phyloP scores from a whole-genome alignment of 2,113 vertebrate species.

The Lonchura striata region DNA sequence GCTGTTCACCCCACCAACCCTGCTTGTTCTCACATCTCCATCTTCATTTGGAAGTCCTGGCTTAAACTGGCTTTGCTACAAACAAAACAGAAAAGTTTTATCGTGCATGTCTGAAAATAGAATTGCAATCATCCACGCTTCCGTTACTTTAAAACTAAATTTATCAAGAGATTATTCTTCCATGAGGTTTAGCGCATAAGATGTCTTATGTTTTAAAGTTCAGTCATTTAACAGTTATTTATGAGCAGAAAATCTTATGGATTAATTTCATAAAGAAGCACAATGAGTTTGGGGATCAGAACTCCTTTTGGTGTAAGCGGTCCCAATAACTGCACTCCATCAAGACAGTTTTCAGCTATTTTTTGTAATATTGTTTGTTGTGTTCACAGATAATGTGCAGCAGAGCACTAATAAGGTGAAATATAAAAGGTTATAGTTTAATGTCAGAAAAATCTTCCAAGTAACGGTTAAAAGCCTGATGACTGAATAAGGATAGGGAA shows the following conservation, averaged over 20 bases:
- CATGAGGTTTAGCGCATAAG: conserved; percentile 24
- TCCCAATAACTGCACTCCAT: background rate
- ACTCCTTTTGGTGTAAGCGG: background rate
- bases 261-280: conserved; percentile 18
- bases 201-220: conserved; percentile 48
- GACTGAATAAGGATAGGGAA: background rate
- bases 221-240: conserved; percentile 53
- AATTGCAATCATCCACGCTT: conserved; percentile 52
- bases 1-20: background rate
- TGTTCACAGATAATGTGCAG: background rate
- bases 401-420: background rate
- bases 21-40: background rate
- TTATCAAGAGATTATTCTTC: conserved; percentile 62
- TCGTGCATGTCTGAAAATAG: conserved; percentile 13
- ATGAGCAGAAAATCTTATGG: conserved; percentile 32
- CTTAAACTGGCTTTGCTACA: background rate
- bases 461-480: background rate
- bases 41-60: background rate
- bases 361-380: background rate
- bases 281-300: background rate
- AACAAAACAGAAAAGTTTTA: background rate
- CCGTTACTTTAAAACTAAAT: conserved; percentile 42
- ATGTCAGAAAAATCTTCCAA: background rate
- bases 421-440: background rate
- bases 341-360: background rate